phyloP scores from a whole-genome alignment of 2,888 invertebrate genomes.

The Panopea generosa region DNA sequence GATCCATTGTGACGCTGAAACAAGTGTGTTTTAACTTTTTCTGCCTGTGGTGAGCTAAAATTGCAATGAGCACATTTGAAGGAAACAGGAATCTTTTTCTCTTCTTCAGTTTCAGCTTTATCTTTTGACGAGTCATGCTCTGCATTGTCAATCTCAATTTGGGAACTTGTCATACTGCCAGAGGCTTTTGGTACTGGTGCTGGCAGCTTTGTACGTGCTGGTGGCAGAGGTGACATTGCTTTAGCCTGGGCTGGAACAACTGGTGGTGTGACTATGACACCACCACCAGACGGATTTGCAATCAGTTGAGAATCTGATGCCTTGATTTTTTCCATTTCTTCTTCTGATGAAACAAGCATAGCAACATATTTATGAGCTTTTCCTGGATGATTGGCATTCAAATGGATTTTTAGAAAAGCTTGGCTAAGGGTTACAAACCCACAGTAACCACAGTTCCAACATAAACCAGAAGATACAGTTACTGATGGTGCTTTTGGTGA shows the following conservation, averaged over 20 bases:
- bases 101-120: constrained; percentile 53
- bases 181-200: constrained; percentile 3
- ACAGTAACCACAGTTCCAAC: constrained; percentile 80
- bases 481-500: constrained; percentile 10
- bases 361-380: constrained; percentile 77
- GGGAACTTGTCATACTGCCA: not conserved
- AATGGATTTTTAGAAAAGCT: constrained; percentile 74
- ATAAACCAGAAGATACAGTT: constrained; percentile 58
- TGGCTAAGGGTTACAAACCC: constrained; percentile 74
- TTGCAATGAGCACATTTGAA: constrained; percentile 77
- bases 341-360: constrained; percentile 65
- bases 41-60: constrained; percentile 57
- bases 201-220: constrained; percentile 3
- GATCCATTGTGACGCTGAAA: constrained; percentile 61
- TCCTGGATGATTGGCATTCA: constrained; percentile 69
- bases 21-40: constrained; percentile 67
- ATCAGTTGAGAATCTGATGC: constrained; percentile 59
- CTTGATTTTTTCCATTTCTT: constrained; percentile 63
- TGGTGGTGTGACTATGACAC: constrained; percentile 9
- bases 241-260: not conserved
- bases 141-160: constrained; percentile 55
- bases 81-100: constrained; percentile 62
- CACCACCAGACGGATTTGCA: constrained; percentile 21
- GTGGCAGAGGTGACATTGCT: not conserved
- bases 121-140: constrained; percentile 42